Conservation (phyloP, 2,888 invertebrate genomes). For the Lottia scabra region DNA sequence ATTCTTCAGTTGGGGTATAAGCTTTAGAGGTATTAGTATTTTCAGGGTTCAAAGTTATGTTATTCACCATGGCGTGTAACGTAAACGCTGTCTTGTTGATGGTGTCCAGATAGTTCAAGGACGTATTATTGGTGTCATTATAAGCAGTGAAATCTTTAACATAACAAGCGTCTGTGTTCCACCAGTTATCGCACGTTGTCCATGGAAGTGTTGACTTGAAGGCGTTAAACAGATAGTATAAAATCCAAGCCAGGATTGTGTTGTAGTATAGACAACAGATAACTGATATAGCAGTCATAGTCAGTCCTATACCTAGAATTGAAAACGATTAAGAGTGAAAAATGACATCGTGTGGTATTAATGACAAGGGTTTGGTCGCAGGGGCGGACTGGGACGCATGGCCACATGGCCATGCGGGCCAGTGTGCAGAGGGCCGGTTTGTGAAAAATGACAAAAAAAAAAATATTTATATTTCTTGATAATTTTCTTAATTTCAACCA, state of each 20-base stretch:
- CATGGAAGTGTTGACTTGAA: conserved; percentile 88
- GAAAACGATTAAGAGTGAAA: not conserved
- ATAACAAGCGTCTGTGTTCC: conserved; percentile 71
- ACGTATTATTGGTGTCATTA: not conserved
- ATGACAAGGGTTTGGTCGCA: no score
- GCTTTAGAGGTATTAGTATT: not conserved
- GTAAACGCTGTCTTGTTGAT: no score
- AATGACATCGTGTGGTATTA: no score
- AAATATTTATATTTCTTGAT: no score
- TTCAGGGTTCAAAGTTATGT: no score
- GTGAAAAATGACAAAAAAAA: no score
- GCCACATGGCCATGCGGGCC: no score
- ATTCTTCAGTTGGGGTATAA: conserved; percentile 46
- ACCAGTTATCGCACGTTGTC: conserved; percentile 77
- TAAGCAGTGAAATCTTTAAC: not conserved
- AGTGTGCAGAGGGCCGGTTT: no score
- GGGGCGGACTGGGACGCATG: no score
- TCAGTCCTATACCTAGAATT: conserved; percentile 71
- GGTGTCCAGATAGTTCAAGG: no score
- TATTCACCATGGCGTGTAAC: no score
- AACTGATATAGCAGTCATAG: conserved; percentile 79
- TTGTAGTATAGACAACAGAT: conserved; percentile 95
- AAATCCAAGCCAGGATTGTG: conserved; percentile 96
- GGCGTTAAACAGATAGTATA: conserved; percentile 91
- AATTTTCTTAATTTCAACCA: no score